Base-by-base conservation (phyloP, 1,140 invertebrate species). In the Ectropis grisescens region DNA sequence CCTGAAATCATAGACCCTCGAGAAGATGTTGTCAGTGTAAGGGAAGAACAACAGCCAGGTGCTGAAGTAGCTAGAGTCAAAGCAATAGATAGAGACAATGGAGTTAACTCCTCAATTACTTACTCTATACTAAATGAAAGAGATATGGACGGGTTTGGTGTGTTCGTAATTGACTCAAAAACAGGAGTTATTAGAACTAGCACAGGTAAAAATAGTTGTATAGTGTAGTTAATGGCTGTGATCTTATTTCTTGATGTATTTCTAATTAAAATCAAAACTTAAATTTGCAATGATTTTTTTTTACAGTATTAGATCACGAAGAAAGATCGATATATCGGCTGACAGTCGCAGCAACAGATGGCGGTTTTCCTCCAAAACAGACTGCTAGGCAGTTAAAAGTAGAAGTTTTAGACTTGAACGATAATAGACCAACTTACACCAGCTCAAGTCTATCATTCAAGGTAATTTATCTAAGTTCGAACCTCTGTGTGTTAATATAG, bases 341-440 rank as follows among this genome's bases (percentile, higher is more conserved):
- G 37, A 91, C 89, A 12, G 90, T 98, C 28, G 89, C 92, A 16
- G 96, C 95, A 11, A 91, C 88, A 19, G 96, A 98, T 82, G 87
- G 87, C 43, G 96, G 95, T 14, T 87, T 84, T 51, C 94, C 94
- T 37, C 89, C 90, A 12, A 88, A 89, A 60, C 88, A 94, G 74
- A 91, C 90, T 31, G 85, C 93, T n/a, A 86, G 92, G 33, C 86
- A 91, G 33, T 82, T 95, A 13, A 87, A 93, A 49, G 90, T 98
- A 11, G 92, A 95, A 78, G 94, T 97, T 11, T 76, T 95, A 46
- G 93, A 96, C 67, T 84, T 97, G 25, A 95, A 96, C 68, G 94
- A 97, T 69, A 93, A 95, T 75, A 85, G 93, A 53, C 95, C 94
- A 13, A 94, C 90, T 32, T 97, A 96, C 74, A 93, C 92, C 23